Percentiles rank a stretch among this genome's conserved stretches.
These are phyloP conservation scores for Polypterus senegalus DNA, from an alignment of 2,113 vertebrate genomes.

Conservation along the genomic window DNA sequence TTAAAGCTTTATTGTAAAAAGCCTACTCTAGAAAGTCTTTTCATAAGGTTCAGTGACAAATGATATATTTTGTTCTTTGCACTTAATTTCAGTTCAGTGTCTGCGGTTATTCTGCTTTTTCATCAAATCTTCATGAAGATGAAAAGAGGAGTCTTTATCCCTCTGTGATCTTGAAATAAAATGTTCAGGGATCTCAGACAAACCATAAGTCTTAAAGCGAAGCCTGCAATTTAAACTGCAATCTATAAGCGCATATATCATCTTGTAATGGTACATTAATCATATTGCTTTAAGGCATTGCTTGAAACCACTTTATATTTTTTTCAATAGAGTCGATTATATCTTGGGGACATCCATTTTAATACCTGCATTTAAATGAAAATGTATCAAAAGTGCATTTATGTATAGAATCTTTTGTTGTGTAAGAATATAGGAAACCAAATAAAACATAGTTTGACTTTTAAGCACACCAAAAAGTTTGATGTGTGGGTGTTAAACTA, in stretches of 20 bases:
- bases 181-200: slow-evolving; percentile 43
- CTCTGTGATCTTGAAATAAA: slow-evolving; percentile 54
- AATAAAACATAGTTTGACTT: slow-evolving; percentile 15
- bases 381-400: slow-evolving; percentile 34
- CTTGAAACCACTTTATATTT: slow-evolving; percentile 34
- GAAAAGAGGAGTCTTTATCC: slow-evolving; percentile 47
- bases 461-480: slow-evolving; percentile 26
- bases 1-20: slow-evolving; percentile 9
- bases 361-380: slow-evolving; percentile 39
- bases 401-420: slow-evolving; percentile 16
- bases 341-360: slow-evolving; percentile 47
- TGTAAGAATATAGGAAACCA: slow-evolving; percentile 6
- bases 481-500: slow-evolving; percentile 18
- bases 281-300: slow-evolving; percentile 51
- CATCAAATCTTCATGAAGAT: slow-evolving; percentile 21
- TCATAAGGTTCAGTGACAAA: slow-evolving; percentile 22
- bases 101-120: slow-evolving; percentile 17
- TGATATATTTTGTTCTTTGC: slow-evolving; percentile 33
- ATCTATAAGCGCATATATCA: slow-evolving; percentile 71
- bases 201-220: slow-evolving; percentile 68
- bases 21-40: slow-evolving; percentile 17
- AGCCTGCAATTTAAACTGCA: slow-evolving; percentile 52
- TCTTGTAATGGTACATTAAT: slow-evolving; percentile 64
- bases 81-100: slow-evolving; percentile 34
- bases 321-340: slow-evolving; percentile 56